phyloP scores from a whole-genome alignment of 2,888 invertebrate species.

The Aricia artaxerxes region DNA sequence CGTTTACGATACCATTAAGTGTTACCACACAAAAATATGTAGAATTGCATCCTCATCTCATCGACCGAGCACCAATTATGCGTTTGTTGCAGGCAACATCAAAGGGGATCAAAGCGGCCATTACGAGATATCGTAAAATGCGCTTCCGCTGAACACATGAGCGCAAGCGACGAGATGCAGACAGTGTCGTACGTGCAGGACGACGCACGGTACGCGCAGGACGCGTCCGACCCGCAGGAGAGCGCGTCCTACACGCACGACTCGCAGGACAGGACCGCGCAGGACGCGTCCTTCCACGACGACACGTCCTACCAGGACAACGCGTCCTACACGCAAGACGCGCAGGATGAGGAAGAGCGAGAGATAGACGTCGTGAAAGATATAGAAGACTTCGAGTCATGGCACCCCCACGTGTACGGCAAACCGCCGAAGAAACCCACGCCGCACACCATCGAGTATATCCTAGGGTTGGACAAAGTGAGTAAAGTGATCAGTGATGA shows the following conservation, averaged over 20 bases:
- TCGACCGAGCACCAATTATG: not conserved
- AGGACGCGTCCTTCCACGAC: slow-evolving; percentile 55
- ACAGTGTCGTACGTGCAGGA: slow-evolving; percentile 60
- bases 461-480: slow-evolving; percentile 80
- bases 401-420: slow-evolving; percentile 95
- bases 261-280: slow-evolving; percentile 42
- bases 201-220: slow-evolving; percentile 42
- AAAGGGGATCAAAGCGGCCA: slow-evolving; percentile 16
- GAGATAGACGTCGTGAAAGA: slow-evolving; percentile 46
- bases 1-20: not conserved
- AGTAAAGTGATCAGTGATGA: slow-evolving; percentile 10
- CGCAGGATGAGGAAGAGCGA: slow-evolving; percentile 33
- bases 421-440: slow-evolving; percentile 91
- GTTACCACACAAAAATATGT: slow-evolving; percentile 11
- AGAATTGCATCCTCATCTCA: slow-evolving; percentile 1
- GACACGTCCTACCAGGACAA: slow-evolving; percentile 49
- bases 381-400: slow-evolving; percentile 71
- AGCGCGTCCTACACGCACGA: not conserved
- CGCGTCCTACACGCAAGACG: slow-evolving; percentile 53
- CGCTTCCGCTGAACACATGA: slow-evolving; percentile 36
- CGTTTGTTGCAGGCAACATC: slow-evolving; percentile 11
- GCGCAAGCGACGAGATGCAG: slow-evolving; percentile 62
- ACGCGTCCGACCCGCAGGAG: not conserved
- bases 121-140: slow-evolving; percentile 19
- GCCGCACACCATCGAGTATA: slow-evolving; percentile 93